A percentile compares a stretch with the other conserved stretches of the same genome.
These are phyloP conservation scores for Carterocephalus palaemon DNA, from an alignment of 2,888 invertebrate genomes.

Conservation along the genomic window DNA sequence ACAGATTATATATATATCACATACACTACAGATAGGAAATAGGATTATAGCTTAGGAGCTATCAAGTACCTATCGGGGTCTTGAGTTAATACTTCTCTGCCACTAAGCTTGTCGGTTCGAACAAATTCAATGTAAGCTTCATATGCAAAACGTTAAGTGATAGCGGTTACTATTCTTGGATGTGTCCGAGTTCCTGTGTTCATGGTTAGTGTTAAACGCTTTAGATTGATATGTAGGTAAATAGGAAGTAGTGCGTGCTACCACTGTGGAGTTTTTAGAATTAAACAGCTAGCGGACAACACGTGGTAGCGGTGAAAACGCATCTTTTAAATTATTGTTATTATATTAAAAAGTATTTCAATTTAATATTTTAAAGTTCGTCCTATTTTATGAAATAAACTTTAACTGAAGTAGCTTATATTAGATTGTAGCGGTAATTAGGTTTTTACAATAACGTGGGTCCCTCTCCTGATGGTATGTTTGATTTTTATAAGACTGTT, in stretches of 20 bases:
- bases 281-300: constrained; percentile 4
- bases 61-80: too few relatives aligned
- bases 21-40: too few relatives aligned
- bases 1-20: too few relatives aligned
- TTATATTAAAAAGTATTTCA: too few relatives aligned
- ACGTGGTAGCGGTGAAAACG: constrained; percentile 3
- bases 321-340: too few relatives aligned
- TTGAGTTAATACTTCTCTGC: too few relatives aligned
- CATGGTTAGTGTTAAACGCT: constrained; percentile 53
- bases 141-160: neutral
- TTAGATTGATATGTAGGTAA: constrained; percentile 5
- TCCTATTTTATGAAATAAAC: constrained; percentile 42
- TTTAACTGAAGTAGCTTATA: neutral
- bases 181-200: constrained; percentile 67
- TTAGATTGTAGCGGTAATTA: too few relatives aligned
- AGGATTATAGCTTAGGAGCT: too few relatives aligned
- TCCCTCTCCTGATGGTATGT: constrained; percentile 26
- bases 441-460: constrained; percentile 51
- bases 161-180: constrained; percentile 45
- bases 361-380: too few relatives aligned
- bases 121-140: too few relatives aligned
- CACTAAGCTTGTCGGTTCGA: too few relatives aligned
- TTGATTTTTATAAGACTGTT: constrained; percentile 71
- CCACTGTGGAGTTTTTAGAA: constrained; percentile 1
- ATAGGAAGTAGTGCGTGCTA: constrained; percentile 1